Conservation (phyloP, 2,113 vertebrate genomes). For the Cyrtonyx montezumae region DNA sequence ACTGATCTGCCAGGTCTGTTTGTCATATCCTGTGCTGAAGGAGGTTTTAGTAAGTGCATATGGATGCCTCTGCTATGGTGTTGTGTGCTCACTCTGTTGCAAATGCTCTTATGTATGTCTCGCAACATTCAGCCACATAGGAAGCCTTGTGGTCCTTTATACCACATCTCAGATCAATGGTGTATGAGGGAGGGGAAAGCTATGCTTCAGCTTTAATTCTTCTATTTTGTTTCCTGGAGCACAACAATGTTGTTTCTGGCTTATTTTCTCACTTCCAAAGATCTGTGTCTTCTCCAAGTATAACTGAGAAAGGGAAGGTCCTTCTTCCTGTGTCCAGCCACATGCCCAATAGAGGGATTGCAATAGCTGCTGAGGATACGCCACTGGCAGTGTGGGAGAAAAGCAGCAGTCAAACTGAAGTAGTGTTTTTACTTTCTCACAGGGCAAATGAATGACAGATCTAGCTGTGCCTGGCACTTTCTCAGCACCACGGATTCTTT, state of each 20-base stretch:
- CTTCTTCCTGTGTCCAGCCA: background rate
- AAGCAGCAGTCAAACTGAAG: conserved; percentile 22
- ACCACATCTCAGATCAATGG: background rate
- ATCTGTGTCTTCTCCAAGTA: background rate
- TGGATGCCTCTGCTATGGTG: accelerated
- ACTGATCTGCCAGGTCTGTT: background rate
- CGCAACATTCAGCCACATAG: background rate
- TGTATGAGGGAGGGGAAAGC: background rate
- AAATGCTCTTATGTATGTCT: background rate
- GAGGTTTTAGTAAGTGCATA: background rate
- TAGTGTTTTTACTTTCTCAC: conserved; percentile 40
- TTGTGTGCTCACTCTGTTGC: background rate
- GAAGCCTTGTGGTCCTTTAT: background rate
- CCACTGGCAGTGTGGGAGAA: background rate
- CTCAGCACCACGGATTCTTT: conserved; percentile 23
- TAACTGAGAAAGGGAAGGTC: background rate
- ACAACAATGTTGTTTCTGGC: background rate
- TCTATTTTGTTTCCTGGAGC: background rate
- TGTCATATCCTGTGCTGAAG: accelerated
- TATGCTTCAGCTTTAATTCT: background rate
- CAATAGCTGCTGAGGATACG: background rate
- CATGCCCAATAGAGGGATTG: background rate
- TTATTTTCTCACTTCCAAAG: background rate
- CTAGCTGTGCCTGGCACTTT: conserved; percentile 66
- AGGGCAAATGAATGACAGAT: conserved; percentile 55